Conservation (phyloP, 2,888 invertebrate genomes). For the Rotaria magnacalcarata region DNA sequence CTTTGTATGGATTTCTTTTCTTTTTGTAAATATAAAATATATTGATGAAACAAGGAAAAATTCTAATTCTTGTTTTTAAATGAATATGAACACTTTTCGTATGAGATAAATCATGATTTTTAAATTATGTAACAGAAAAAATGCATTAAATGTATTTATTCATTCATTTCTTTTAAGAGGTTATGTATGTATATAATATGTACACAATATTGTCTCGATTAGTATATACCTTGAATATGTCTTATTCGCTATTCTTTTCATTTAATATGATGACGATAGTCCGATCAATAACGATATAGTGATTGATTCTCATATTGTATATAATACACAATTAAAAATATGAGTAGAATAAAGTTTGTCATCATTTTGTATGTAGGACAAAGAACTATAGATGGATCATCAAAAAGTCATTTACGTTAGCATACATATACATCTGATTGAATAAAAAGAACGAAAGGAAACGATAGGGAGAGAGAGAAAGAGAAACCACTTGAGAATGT, state of each 20-base stretch:
- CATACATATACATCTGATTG: not conserved
- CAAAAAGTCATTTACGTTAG: conserved; percentile 1
- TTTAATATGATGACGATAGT: not conserved
- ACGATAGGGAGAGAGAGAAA: not conserved
- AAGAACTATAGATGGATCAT: conserved; percentile 9
- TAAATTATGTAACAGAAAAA: not conserved
- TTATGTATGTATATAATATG: not conserved
- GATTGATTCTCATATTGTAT: conserved; percentile 7
- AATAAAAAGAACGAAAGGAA: not conserved
- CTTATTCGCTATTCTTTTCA: conserved; percentile 29
- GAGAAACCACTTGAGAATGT: not conserved
- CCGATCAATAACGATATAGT: not conserved
- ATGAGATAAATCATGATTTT: too few species aligned
- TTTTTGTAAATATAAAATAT: conserved; percentile 7
- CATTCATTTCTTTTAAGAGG: conserved; percentile 8
- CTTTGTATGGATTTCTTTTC: conserved; percentile 2
- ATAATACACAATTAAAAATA: conserved; percentile 10
- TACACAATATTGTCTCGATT: conserved; percentile 1
- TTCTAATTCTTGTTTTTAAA: not conserved
- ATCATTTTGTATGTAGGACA: not conserved
- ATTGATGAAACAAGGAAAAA: not conserved
- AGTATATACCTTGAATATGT: conserved; percentile 22
- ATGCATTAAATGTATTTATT: not conserved
- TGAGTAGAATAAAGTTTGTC: not conserved
- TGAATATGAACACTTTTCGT: not conserved